These are phyloP conservation scores for Erebia palarica DNA, from an alignment of 2,888 invertebrate genomes.

Conservation along the genomic window DNA sequence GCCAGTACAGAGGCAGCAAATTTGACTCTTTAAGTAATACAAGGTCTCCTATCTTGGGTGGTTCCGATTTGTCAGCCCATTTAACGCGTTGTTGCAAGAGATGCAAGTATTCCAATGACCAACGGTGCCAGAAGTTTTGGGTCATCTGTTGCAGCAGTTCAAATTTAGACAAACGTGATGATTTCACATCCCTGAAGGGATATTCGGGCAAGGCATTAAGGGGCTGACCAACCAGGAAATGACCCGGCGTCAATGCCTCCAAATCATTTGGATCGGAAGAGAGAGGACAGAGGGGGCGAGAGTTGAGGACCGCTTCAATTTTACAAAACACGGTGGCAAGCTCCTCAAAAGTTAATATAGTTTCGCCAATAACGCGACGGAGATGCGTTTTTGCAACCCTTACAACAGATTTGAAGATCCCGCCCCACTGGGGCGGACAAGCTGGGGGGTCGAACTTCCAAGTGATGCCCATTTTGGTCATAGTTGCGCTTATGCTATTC, in stretches of 20 bases:
- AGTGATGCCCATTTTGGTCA: conserved; percentile 1
- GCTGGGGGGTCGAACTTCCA: conserved; percentile 16
- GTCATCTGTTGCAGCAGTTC: conserved; percentile 38
- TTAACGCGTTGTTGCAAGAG: conserved; percentile 37
- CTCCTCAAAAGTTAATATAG: conserved; percentile 20
- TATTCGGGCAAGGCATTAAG: background rate
- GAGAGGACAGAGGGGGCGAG: conserved; percentile 17
- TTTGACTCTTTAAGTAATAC: too few species aligned
- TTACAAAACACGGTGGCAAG: background rate
- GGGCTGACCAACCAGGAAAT: conserved; percentile 5
- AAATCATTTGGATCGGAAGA: conserved; percentile 17
- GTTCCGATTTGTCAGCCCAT: conserved; percentile 29
- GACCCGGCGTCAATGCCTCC: conserved; percentile 4
- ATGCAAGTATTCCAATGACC: conserved; percentile 39
- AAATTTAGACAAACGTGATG: conserved; percentile 34
- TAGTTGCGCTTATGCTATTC: background rate
- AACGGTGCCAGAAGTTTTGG: conserved; percentile 40
- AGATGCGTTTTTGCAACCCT: conserved; percentile 15
- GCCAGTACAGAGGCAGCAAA: too few species aligned
- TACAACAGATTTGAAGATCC: conserved; percentile 9
- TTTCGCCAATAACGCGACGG: conserved; percentile 15
- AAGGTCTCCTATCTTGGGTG: conserved; percentile 9
- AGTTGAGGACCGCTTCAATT: conserved; percentile 3
- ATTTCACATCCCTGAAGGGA: background rate
- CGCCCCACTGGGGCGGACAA: conserved; percentile 12